These are phyloP conservation scores for Crax fasciolata DNA, from an alignment of 2,797 vertebrate species.

Conservation along the genomic window DNA sequence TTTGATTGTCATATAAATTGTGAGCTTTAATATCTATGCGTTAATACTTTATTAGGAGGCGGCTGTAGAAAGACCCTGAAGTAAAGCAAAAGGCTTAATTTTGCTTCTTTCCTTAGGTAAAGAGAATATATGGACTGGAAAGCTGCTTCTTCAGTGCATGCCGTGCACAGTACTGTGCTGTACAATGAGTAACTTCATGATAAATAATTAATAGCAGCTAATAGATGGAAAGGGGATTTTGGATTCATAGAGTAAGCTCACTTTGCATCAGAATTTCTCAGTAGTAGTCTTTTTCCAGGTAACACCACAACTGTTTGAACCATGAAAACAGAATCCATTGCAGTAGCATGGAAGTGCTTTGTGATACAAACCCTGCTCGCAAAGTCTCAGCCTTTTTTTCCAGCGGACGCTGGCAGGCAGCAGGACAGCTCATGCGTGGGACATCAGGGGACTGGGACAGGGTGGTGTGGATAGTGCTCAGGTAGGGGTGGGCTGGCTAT, in stretches of 20 bases:
- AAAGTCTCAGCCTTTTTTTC: not conserved
- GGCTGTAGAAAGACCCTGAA: not conserved
- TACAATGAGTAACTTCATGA: not conserved
- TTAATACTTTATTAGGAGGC: not conserved
- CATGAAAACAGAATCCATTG: not conserved
- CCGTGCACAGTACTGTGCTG: too few relatives aligned
- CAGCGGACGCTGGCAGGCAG: not conserved
- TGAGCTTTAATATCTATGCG: not conserved
- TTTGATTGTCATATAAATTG: not conserved
- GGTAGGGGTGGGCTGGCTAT: not conserved
- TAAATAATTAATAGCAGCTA: not conserved
- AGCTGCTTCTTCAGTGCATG: not conserved
- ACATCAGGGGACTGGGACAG: accelerated
- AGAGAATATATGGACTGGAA: not conserved
- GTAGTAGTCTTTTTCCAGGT: not conserved
- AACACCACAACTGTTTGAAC: not conserved
- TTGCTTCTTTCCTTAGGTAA: not conserved
- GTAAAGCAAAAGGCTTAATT: not conserved
- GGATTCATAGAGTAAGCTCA: not conserved
- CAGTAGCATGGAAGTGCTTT: not conserved
- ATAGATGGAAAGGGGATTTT: not conserved
- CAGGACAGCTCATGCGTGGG: not conserved
- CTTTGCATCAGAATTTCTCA: not conserved
- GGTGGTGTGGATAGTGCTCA: accelerated
- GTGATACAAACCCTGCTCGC: not conserved